Percentiles rank a stretch among this genome's conserved stretches.
phyloP scores from a whole-genome alignment of 2,888 invertebrate genomes.

The Oscheius sp. region DNA sequence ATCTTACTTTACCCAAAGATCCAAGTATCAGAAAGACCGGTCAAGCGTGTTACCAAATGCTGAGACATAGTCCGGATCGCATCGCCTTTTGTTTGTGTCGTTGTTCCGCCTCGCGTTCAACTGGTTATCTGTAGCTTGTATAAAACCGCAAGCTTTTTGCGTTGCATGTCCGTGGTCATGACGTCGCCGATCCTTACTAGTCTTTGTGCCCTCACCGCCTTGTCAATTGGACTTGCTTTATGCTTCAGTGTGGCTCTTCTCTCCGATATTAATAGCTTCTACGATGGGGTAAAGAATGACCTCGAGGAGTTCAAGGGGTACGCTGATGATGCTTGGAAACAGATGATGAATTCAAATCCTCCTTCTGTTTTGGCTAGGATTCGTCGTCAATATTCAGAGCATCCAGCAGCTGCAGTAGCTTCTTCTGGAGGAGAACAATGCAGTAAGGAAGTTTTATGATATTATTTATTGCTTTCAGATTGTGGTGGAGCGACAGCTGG shows the following conservation, averaged over 20 bases:
- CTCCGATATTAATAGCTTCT: slow-evolving; percentile 27
- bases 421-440: slow-evolving; percentile 16
- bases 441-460: slow-evolving; percentile 17
- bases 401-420: background rate
- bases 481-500: slow-evolving; percentile 12
- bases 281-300: slow-evolving; percentile 27
- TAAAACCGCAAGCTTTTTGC: no score
- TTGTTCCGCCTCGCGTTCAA: background rate
- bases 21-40: no score
- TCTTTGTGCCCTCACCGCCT: slow-evolving; percentile 15
- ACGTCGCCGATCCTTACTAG: slow-evolving; percentile 22
- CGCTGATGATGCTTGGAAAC: slow-evolving; percentile 32
- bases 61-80: no score
- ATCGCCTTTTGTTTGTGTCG: background rate
- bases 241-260: slow-evolving; percentile 23
- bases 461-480: background rate
- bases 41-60: no score
- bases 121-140: background rate
- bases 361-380: slow-evolving; percentile 2
- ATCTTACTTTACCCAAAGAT: no score
- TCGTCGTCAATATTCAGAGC: slow-evolving; percentile 25
- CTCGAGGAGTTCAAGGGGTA: slow-evolving; percentile 32
- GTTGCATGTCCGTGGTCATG: no score
- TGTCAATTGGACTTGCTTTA: slow-evolving; percentile 24
- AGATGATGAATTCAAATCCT: slow-evolving; percentile 25